Evolutionary conservation across 2,888 invertebrate species (phyloP).

Genomic region (Hyppa rectilinea): DNA sequence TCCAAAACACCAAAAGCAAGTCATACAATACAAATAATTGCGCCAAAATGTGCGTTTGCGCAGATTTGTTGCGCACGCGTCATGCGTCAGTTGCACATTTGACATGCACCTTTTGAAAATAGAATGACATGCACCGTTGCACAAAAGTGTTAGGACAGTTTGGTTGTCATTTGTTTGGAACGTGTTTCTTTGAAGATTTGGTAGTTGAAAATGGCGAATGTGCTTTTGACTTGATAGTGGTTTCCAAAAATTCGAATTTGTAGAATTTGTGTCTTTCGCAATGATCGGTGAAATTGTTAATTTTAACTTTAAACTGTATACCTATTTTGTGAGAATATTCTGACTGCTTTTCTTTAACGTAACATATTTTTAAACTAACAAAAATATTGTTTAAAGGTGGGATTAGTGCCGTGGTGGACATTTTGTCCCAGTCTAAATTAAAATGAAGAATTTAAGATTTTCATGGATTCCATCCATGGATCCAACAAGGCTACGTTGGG

Average conservation of each 20-base stretch:
- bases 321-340: not conserved
- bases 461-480: not conserved
- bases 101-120: slow-evolving; percentile 59
- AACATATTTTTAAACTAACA: not conserved
- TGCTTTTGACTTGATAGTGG: not conserved
- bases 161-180: slow-evolving; percentile 44
- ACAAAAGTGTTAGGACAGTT: slow-evolving; percentile 66
- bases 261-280: not conserved
- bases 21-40: slow-evolving; percentile 60
- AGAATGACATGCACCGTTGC: slow-evolving; percentile 75
- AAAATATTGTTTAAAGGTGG: not conserved
- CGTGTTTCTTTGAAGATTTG: slow-evolving; percentile 34
- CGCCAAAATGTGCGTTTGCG: slow-evolving; percentile 70
- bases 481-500: not conserved
- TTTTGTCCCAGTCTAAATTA: not conserved
- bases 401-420: too few species aligned
- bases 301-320: not conserved
- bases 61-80: slow-evolving; percentile 67
- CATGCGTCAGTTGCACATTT: slow-evolving; percentile 76
- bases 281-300: not conserved
- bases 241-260: not conserved
- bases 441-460: not conserved
- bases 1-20: slow-evolving; percentile 25
- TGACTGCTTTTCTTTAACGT: not conserved
- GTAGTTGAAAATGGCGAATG: slow-evolving; percentile 61